These are phyloP conservation scores for Orchesellides sinensis DNA, from an alignment of 2,888 invertebrate genomes.

Conservation along the genomic window DNA sequence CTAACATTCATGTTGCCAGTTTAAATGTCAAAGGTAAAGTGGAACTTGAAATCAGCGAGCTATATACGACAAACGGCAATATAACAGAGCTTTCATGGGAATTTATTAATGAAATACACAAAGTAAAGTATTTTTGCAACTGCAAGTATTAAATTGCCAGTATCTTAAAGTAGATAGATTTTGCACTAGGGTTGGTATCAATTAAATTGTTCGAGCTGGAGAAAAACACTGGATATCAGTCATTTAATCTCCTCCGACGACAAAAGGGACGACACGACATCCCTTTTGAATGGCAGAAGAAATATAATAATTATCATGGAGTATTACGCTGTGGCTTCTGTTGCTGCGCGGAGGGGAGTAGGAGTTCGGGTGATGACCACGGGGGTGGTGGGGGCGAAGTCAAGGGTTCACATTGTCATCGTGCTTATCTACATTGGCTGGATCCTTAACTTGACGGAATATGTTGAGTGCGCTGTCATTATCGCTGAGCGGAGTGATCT, in stretches of 20 bases:
- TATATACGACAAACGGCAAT: too few species aligned
- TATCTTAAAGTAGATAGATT: too few species aligned
- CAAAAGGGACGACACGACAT: slow-evolving; percentile 33
- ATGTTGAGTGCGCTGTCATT: not conserved
- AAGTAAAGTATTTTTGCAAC: too few species aligned
- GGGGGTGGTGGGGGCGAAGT: not conserved
- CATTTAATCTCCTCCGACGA: slow-evolving; percentile 14
- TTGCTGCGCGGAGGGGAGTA: slow-evolving; percentile 20
- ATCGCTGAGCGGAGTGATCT: not conserved
- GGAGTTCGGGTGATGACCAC: not conserved
- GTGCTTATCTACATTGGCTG: slow-evolving; percentile 43
- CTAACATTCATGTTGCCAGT: too few species aligned
- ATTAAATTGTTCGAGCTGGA: slow-evolving; percentile 42
- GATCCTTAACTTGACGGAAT: slow-evolving; percentile 30
- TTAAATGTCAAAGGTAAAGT: not conserved
- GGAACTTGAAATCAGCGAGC: not conserved
- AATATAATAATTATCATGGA: too few species aligned
- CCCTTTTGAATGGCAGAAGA: slow-evolving; percentile 46
- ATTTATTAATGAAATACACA: too few species aligned
- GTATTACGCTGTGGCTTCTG: not conserved
- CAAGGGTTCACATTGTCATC: slow-evolving; percentile 5
- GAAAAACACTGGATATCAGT: slow-evolving; percentile 33
- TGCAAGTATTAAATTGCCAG: too few species aligned
- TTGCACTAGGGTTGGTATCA: too few species aligned
- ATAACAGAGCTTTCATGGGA: too few species aligned